Conservation (phyloP, 2,113 vertebrate genomes). For the Crotalus viridis region DNA sequence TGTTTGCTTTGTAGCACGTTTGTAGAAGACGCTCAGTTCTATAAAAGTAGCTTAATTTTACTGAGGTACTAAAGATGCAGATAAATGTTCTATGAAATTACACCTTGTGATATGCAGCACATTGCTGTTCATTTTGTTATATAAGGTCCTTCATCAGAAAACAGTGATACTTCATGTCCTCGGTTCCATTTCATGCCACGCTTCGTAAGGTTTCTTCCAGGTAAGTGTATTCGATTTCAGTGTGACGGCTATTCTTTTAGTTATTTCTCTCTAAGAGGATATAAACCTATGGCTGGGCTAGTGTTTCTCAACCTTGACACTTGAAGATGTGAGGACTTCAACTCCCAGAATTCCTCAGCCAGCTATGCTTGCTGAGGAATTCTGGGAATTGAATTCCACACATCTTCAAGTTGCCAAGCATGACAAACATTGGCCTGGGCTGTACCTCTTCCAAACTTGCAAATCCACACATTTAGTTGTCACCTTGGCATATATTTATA, state of each 20-base stretch:
- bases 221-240: conserved; percentile 65
- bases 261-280: not conserved
- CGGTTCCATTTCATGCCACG: conserved; percentile 98
- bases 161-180: conserved; percentile 75
- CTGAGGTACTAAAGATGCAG: not conserved
- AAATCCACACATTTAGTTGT: not conserved
- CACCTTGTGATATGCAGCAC: not conserved
- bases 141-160: conserved; percentile 83
- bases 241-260: not conserved
- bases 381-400: not conserved
- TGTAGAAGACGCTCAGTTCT: not conserved
- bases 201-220: conserved; percentile 94
- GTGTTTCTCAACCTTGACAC: not conserved
- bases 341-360: not conserved
- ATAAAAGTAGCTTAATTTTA: not conserved
- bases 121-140: conserved; percentile 16
- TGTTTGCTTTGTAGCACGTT: not conserved
- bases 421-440: not conserved
- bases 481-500: not conserved
- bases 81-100: not conserved
- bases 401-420: not conserved
- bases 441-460: not conserved
- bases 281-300: not conserved
- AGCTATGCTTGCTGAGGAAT: not conserved
- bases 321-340: not conserved